A percentile compares a stretch with the other conserved stretches of the same genome.
These are phyloP conservation scores for Lepisosteus oculatus DNA, from an alignment of 2,113 vertebrate species.

Conservation along the genomic window DNA sequence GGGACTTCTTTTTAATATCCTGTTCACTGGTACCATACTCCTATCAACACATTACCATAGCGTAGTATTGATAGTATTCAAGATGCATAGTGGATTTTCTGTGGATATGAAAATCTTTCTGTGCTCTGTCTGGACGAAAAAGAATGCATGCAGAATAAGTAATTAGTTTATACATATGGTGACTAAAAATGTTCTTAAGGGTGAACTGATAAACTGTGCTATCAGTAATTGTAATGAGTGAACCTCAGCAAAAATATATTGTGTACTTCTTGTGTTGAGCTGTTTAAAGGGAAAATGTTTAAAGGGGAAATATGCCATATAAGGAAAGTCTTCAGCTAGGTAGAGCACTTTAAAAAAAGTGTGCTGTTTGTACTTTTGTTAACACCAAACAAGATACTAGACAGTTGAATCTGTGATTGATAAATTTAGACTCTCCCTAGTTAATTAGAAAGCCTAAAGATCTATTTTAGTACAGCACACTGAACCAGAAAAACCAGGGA, in stretches of 20 bases:
- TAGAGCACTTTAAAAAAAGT: constrained; percentile 18
- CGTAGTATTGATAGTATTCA: constrained; percentile 38
- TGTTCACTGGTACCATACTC: constrained; percentile 26
- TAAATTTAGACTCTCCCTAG: constrained; percentile 44
- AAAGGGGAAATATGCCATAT: neutral
- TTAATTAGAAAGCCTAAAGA: constrained; percentile 58
- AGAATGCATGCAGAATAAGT: constrained; percentile 40
- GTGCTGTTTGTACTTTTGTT: constrained; percentile 19
- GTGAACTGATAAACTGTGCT: constrained; percentile 26
- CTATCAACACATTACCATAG: constrained; percentile 33
- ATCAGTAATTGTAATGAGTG: constrained; percentile 41
- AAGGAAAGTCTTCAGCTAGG: constrained; percentile 1
- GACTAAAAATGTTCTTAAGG: constrained; percentile 31
- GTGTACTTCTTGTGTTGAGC: constrained; percentile 22
- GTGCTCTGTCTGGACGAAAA: constrained; percentile 20
- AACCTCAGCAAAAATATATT: constrained; percentile 33
- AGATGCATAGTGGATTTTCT: constrained; percentile 39
- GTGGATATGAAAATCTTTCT: constrained; percentile 36
- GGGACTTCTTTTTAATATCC: constrained; percentile 64
- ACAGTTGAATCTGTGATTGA: constrained; percentile 56
- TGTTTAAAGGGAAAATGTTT: no score
- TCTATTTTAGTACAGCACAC: constrained; percentile 36
- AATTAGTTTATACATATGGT: constrained; percentile 40
- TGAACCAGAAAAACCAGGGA: constrained; percentile 10
- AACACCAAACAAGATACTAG: constrained; percentile 46